Base-by-base conservation (phyloP, 92 coral and sea anemone species). In the Parazoanthus darwini region DNA sequence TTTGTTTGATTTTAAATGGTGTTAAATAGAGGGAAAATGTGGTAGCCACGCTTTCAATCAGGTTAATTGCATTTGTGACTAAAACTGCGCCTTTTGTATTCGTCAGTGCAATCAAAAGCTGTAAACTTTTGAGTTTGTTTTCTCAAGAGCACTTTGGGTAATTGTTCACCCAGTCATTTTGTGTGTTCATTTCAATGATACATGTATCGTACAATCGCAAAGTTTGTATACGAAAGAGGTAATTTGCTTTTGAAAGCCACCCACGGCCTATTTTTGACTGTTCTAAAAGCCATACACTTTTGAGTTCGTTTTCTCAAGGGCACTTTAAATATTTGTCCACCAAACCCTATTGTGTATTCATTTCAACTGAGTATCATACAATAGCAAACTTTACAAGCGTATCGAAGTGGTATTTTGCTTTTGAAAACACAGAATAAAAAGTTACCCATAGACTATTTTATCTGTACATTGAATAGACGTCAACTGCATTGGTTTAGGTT, bases 1-100 rank as follows among this genome's bases (percentile, higher is more conserved):
- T 70, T 70, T 70, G 74, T 70, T 70, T 70, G 33, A 70, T 70
- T 54, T 54, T 54, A 54, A 54, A 54, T 70, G 35, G 74, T 70
- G 74, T 70, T 70, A 70, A 70, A 7, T 70, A 70, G 74, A 70
- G 15, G 26, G n/a, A 70, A 7, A 70, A 70, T 70, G 74, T 70
- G 74, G 74, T 9, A 23, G 36, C 74, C 74, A 70, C 36, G 74
- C 74, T 70, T n/a, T 70, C 74, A 29, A 70, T 70, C 10, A n/a
- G 36, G 0, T 29, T 70, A 70, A 70, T 70, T 70, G 74, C 25
- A 18, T 29, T 70, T 70, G 26, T 7, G 74, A 70, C n/a, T n/a
- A 70, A 5, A 70, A 70, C 25, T 54, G 9, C 74, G 5, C 74
- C 8, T 11, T n/a, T n/a, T 29, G 29, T 29, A 70, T n/a, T 70